Evolutionary conservation across 2,888 invertebrate species (phyloP), one percentile per base, ranked within the genome.

Genomic region (Endotricha flammealis): DNA sequence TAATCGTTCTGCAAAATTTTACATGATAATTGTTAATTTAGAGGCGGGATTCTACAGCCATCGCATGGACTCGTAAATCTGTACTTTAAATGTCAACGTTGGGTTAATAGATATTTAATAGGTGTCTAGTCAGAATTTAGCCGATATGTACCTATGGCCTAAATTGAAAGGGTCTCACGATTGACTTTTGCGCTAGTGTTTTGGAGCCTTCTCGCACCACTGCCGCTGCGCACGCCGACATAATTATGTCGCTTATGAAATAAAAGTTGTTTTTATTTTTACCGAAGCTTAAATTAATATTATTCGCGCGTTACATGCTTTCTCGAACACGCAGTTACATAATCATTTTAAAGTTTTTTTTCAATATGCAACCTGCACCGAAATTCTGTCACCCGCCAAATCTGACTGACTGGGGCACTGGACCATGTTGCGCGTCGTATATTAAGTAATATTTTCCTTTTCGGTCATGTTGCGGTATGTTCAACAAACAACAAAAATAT

Each of bases 21-120:
- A n/a, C n/a, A n/a, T n/a, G n/a, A n/a, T n/a, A n/a, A n/a, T n/a
- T n/a, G n/a, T n/a, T n/a, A n/a, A n/a, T n/a, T n/a, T n/a, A n/a
- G n/a, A n/a, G n/a, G n/a, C 4, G 16, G 16, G 4, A 16, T 16
- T 4, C 6, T 16, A 16, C 6, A 16, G 4, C 16, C 16, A 16
- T 4, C 16, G 4, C 16, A 6, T 11, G 4, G 11, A 31, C 12
- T 11, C 17, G 20, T 25, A n/a, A 23, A 23, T 29, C 23, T 24
- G 22, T 34, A 35, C 25, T 40, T 32, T 45, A 57, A 61, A 60
- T 59, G 53, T 44, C 62, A 57, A 36, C 43, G 32, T 32, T 34
- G 42, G 53, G 47, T 57, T 63, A 61, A 64, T 66, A 56, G 54
- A 56, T 56, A 57, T 64, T 63, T 59, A 60, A 66, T 62, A 56